phyloP scores from a whole-genome alignment of 2,888 invertebrate species.

The Chirona hameri region DNA sequence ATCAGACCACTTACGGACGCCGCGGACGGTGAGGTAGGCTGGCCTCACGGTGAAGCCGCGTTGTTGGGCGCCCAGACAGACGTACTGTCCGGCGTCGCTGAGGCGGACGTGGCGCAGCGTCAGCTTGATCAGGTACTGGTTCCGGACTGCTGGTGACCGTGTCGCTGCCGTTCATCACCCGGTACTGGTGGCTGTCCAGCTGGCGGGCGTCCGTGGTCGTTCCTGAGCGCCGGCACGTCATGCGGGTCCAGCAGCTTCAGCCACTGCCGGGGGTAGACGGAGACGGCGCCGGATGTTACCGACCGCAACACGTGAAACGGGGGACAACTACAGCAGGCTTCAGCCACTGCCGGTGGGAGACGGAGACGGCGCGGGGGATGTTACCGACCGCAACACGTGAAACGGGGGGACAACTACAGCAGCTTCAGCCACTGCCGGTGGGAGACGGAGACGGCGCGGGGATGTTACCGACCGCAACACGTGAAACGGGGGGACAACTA shows the following conservation, averaged over 20 bases:
- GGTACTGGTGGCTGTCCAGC: slow-evolving; percentile 22
- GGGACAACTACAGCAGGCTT: too few relatives aligned
- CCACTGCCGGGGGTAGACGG: background rate
- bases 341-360: too few relatives aligned
- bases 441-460: too few relatives aligned
- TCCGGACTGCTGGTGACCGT: background rate
- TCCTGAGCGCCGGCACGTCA: background rate
- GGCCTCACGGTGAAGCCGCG: slow-evolving; percentile 29
- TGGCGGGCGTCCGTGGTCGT: background rate
- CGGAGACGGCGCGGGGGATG: too few relatives aligned
- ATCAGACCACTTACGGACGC: background rate
- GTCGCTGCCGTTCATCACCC: background rate
- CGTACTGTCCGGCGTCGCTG: slow-evolving; percentile 33
- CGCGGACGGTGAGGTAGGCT: slow-evolving; percentile 27
- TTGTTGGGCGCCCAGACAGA: slow-evolving; percentile 33
- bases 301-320: too few relatives aligned
- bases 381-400: too few relatives aligned
- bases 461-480: too few relatives aligned
- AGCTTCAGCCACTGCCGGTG: too few relatives aligned
- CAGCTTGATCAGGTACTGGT: slow-evolving; percentile 29
- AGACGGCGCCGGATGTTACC: background rate
- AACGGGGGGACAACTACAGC: too few relatives aligned
- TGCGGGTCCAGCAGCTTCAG: background rate
- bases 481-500: too few relatives aligned
- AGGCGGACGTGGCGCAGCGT: background rate